Evolutionary conservation across 2,888 invertebrate species (phyloP).

Genomic region (Poecilobothrus nobilitatus): DNA sequence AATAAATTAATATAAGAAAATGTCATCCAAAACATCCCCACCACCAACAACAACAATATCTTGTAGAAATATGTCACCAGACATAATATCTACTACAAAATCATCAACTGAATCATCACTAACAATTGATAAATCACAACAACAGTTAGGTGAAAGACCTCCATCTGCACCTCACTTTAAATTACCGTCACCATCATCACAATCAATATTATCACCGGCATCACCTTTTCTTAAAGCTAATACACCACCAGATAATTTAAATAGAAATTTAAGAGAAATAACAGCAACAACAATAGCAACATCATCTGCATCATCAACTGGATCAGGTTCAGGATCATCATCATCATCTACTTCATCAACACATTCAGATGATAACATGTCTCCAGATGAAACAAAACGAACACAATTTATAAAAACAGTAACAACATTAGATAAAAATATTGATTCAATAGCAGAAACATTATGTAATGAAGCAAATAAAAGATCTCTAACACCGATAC

Average conservation of each 20-base stretch:
- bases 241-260: slow-evolving; percentile 4
- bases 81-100: neutral
- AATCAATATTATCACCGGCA: slow-evolving; percentile 12
- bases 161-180: slow-evolving; percentile 11
- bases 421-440: neutral
- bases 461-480: neutral
- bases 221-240: slow-evolving; percentile 7
- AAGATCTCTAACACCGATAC: neutral
- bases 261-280: neutral
- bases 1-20: slow-evolving; percentile 14
- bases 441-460: neutral
- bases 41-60: slow-evolving; percentile 21
- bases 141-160: slow-evolving; percentile 13
- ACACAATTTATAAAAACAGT: neutral
- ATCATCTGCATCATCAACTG: slow-evolving; percentile 10
- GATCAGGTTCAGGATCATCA: neutral
- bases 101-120: neutral
- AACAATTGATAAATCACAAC: neutral
- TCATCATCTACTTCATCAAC: neutral
- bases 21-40: slow-evolving; percentile 30
- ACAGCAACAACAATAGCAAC: neutral
- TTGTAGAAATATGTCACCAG: neutral
- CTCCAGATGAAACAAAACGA: neutral
- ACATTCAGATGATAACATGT: neutral
- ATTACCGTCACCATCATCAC: slow-evolving; percentile 14